These are phyloP conservation scores for Grallaria varia DNA, from an alignment of 2,113 vertebrate species.

Conservation along the genomic window DNA sequence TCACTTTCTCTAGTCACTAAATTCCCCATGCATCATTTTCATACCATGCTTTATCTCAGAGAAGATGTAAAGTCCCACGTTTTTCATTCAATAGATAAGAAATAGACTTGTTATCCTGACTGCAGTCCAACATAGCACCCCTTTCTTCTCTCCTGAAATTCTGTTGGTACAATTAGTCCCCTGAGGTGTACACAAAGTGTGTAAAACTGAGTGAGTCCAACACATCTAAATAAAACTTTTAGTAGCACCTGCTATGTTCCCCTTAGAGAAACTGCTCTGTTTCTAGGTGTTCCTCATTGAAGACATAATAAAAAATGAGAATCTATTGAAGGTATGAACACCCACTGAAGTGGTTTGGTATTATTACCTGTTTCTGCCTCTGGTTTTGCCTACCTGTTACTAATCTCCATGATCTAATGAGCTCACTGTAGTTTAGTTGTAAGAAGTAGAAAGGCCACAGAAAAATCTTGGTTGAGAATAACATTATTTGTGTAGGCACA, in stretches of 20 bases:
- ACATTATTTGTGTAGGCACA: not conserved
- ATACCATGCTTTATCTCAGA: slow-evolving; percentile 30
- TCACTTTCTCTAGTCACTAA: slow-evolving; percentile 15
- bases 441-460: slow-evolving; percentile 17
- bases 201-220: not conserved
- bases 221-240: not conserved
- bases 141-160: not conserved
- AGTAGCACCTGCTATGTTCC: not conserved
- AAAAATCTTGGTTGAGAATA: slow-evolving; percentile 8
- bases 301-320: not conserved
- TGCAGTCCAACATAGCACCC: not conserved
- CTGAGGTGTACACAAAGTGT: not conserved
- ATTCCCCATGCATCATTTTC: slow-evolving; percentile 26
- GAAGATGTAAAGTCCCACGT: slow-evolving; percentile 14
- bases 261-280: not conserved
- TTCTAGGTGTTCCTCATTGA: not conserved
- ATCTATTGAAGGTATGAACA: not conserved
- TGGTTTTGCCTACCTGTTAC: not conserved
- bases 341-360: not conserved
- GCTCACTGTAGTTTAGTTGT: not conserved
- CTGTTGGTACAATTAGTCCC: not conserved
- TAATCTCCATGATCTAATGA: not conserved
- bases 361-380: not conserved
- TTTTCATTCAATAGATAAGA: slow-evolving; percentile 17
- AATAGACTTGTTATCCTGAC: not conserved